Conservation (phyloP, 2,888 invertebrate species). For the Troides helena region DNA sequence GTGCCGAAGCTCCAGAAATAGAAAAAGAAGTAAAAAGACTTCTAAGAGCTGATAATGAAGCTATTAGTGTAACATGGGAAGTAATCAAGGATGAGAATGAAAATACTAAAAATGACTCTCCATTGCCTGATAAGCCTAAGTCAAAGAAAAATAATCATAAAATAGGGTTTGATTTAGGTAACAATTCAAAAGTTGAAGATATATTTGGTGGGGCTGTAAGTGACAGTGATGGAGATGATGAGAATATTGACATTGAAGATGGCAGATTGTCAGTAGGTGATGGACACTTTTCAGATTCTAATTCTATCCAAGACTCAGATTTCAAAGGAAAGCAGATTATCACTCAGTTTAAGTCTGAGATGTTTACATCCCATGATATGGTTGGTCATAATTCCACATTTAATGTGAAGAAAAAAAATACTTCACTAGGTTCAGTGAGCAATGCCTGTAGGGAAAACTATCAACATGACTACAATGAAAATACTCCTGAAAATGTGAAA, state of each 20-base stretch:
- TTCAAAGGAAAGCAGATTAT: slow-evolving; percentile 38
- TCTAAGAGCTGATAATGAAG: slow-evolving; percentile 92
- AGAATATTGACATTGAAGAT: slow-evolving; percentile 87
- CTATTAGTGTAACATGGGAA: slow-evolving; percentile 90
- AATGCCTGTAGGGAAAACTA: slow-evolving; percentile 4
- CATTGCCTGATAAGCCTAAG: slow-evolving; percentile 37
- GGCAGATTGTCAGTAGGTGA: slow-evolving; percentile 86
- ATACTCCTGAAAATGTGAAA: slow-evolving; percentile 73
- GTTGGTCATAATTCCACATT: slow-evolving; percentile 28
- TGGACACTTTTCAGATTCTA: slow-evolving; percentile 83
- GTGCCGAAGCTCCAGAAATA: slow-evolving; percentile 95
- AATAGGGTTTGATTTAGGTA: slow-evolving; percentile 28
- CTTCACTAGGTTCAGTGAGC: background rate
- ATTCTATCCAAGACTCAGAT: slow-evolving; percentile 44
- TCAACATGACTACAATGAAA: slow-evolving; percentile 35
- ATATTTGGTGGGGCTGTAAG: slow-evolving; percentile 94
- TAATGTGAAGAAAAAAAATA: slow-evolving; percentile 6
- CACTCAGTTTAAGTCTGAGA: slow-evolving; percentile 46
- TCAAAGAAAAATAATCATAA: slow-evolving; percentile 38
- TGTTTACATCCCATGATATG: slow-evolving; percentile 39
- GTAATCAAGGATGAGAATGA: slow-evolving; percentile 91
- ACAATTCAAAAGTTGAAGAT: slow-evolving; percentile 66
- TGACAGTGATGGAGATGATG: slow-evolving; percentile 88
- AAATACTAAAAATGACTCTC: slow-evolving; percentile 45
- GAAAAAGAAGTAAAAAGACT: slow-evolving; percentile 96